These are phyloP conservation scores for Tenthredo livida DNA, from an alignment of 2,888 invertebrate genomes.

Conservation along the genomic window DNA sequence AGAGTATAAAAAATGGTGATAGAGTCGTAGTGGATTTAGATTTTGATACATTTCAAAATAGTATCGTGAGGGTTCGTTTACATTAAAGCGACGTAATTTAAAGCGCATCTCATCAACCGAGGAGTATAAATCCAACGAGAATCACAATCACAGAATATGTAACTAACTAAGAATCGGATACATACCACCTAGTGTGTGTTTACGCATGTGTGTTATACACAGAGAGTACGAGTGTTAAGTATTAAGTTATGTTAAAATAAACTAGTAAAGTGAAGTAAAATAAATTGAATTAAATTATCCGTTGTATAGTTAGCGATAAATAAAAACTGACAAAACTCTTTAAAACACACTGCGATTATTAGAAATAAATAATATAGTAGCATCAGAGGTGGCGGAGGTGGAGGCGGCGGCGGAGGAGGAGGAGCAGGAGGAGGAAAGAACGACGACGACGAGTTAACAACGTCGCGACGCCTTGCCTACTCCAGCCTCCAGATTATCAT, in stretches of 20 bases:
- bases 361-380: background rate
- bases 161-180: too few relatives aligned
- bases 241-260: too few relatives aligned
- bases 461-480: constrained; percentile 37
- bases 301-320: too few relatives aligned
- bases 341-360: background rate
- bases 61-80: background rate
- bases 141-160: too few relatives aligned
- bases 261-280: too few relatives aligned
- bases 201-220: too few relatives aligned
- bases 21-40: background rate
- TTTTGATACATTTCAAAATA: background rate
- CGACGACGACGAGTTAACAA: background rate
- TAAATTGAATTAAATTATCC: too few relatives aligned
- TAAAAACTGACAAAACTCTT: background rate
- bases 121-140: too few relatives aligned
- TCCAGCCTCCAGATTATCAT: background rate
- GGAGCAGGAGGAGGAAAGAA: background rate
- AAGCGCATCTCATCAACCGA: too few relatives aligned
- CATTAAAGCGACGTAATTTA: background rate
- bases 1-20: background rate
- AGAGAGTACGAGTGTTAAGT: too few relatives aligned
- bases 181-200: too few relatives aligned
- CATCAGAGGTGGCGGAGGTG: background rate
- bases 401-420: too few relatives aligned